These are phyloP conservation scores for Mylabris phalerata DNA, from an alignment of 1,140 invertebrate genomes.

Conservation along the genomic window DNA sequence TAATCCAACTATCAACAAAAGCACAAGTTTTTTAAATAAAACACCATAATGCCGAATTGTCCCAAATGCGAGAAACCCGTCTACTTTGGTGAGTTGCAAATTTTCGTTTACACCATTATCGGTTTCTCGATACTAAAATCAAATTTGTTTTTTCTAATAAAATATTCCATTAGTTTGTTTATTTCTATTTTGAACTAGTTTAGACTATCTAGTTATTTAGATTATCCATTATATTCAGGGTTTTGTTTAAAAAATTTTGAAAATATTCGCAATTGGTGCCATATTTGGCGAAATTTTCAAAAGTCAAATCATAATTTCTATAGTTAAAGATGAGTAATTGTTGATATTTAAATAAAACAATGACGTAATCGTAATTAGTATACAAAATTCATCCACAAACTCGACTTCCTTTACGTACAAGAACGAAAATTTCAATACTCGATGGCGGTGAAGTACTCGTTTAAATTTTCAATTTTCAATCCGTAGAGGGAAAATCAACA, in stretches of 20 bases:
- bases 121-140: no score
- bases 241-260: no score
- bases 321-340: neutral
- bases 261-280: neutral
- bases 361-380: neutral
- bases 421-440: no score
- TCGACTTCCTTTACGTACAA: neutral
- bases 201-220: no score
- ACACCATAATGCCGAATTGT: constrained; percentile 24
- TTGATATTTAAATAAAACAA: neutral
- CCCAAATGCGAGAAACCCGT: constrained; percentile 30
- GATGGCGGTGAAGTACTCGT: no score
- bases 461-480: no score
- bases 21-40: no score
- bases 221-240: no score
- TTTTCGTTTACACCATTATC: no score
- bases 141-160: neutral
- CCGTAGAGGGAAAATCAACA: no score
- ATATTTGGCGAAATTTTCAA: neutral
- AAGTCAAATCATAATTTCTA: neutral
- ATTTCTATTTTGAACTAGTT: neutral
- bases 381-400: neutral
- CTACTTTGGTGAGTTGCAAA: constrained; percentile 26
- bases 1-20: no score
- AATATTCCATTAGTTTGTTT: neutral